Evolutionary conservation across 2,888 invertebrate species (phyloP), one percentile per base, ranked within the genome.

Genomic region (Nasonovia ribisnigri): DNA sequence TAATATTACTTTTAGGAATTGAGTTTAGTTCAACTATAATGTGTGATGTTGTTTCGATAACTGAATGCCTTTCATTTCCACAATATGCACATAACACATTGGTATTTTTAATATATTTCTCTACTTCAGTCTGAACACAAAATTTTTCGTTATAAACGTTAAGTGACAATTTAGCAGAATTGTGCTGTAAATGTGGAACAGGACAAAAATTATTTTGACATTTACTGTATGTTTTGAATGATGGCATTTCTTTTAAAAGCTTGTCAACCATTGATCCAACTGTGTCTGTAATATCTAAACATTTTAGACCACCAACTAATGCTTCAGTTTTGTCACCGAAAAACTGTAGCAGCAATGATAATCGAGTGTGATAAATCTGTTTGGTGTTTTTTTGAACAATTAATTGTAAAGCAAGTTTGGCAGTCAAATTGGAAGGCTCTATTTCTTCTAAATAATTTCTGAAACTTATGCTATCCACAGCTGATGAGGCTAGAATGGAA

Each of bases 221-320:
- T 10, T n/a, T 60, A 60, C n/a, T 60, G 29, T 10, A 60, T 29
- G 4, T 60, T 60, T 13, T 86, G 48, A 46, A 86, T 46, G 46
- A 46, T 86, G 86, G 86, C 86, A 86, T 46, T 48, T 86, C 46
- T 48, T 86, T 86, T 46, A 86, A 86, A 86, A 86, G 46, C 46
- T 46, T 86, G 29, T 86, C 46, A 48, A 46, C 86, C 48, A 86
- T 86, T 86, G 48, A 86, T 86, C 48, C 48, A 0, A 86, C 86
- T 48, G 86, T 48, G 46, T 86, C 86, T 86, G 46, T 86, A 29
- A 26, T 86, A 48, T 86, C 48, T 48, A 86, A 86, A 48, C 46
- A 29, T 29, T 86, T 48, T 48, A 86, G n/a, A 86, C 86, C 46
- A 48, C 86, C 46, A 86, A 86, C 8, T 29, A 86, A 48, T n/a